Evolutionary conservation across 2,113 vertebrate genomes (phyloP), one percentile per base, ranked within the genome.

Genomic region (Ahaetulla prasina): DNA sequence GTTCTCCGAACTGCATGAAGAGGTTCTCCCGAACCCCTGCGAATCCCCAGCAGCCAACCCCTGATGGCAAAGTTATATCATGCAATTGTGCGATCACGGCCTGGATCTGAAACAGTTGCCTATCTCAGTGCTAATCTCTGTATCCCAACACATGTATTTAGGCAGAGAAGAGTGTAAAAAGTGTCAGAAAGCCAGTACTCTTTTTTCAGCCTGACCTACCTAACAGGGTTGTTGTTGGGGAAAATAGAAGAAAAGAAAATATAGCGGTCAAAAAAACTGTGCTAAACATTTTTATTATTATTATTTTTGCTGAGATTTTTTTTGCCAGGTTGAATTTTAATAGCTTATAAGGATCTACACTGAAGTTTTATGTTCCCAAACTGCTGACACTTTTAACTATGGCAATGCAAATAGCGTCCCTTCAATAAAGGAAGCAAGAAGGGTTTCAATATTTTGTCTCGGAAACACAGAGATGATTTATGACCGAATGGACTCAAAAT

Each of bases 381-480:
- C 94, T 88, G 55, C 94, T 96, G 90, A 94, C 94, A 96, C 93
- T 91, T 85, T 92, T 52, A 95, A 94, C 91, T 95, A 91, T 89
- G 94, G 93, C 91, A 96, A 96, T 96, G 95, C 90, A 97, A 95
- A 96, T 95, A 85, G 93, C 94, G 85, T 57, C 63, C 52, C 94
- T 95, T 68, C 93, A 94, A 95, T 95, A 95, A 95, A 95, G 94
- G 87, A 91, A 95, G 95, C 90, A 94, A 95, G 93, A 88, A 90
- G 94, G 84, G 94, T 95, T 97, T 97, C 95, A 96, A 14, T 95
- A 92, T 96, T 92, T 96, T 96, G 49, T 96, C 93, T 96, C 92
- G 89, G 89, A 96, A 87, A 68, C 3, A 74, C 92, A 88, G 93
- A 0, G 0, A 93, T 96, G 95, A 97, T 96, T 96, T 97, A 97